Evolutionary conservation across 2,113 vertebrate species (phyloP), one percentile per base, ranked within the genome.

Genomic region (Otolemur garnettii): DNA sequence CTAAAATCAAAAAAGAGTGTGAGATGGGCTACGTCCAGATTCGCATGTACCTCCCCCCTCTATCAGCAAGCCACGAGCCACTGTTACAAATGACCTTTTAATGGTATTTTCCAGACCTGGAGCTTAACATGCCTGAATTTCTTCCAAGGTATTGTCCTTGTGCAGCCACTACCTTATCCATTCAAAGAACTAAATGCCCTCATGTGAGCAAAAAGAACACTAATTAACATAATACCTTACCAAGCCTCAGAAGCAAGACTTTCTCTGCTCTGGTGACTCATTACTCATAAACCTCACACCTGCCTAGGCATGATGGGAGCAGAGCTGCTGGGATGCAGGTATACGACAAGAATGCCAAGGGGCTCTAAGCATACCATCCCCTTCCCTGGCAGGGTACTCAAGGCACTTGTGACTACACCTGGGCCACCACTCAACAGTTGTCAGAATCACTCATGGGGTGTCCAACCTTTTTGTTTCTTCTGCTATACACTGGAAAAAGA

Each of bases 121-220:
- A 42, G 38, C 5, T 87, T 85, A 84, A 72, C 42, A 19, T 35
- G 35, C 45, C 77, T 81, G n/a, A 77, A 87, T 89, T 75, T 90
- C 66, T 96, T 78, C 75, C 77, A 94, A 93, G 53, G 33, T 24
- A 38, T 9, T 88, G 28, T 55, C 53, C 81, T 68, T 62, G 38
- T 57, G 68, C 12, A 78, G 77, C 24, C 38, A 82, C 28, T 17
- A 50, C 8, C 8, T 42, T 66, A 30, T 60, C 80, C 59, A 33
- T 66, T 75, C 81, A 89, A 87, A 90, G 78, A 92, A 81, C 85
- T 38, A 91, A 93, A 90, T 53, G 57, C 9, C 60, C 71, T 79
- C 50, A 59, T 10, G 62, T 91, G 69, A 78, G 22, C 82, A 74
- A 9, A 81, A 84, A 90, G 35, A 83, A 64, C 50, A 42, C 3